Evolutionary conservation across 2,797 vertebrate genomes (phyloP).

Genomic region (Novumbra hubbsi): DNA sequence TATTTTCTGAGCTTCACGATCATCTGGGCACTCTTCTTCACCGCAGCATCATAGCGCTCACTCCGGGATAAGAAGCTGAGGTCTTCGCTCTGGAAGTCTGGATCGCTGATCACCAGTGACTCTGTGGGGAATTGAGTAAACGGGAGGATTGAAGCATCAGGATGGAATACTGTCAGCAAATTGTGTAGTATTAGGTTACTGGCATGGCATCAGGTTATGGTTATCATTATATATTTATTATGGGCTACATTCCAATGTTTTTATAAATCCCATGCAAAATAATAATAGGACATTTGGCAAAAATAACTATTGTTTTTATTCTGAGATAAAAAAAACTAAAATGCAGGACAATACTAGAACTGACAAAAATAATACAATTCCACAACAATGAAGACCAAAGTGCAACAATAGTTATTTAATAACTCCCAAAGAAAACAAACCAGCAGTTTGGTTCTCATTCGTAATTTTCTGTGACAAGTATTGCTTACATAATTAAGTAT

Average conservation of each 20-base stretch:
- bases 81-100: constrained; percentile 87
- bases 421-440: too few relatives aligned
- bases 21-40: constrained; percentile 89
- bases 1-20: constrained; percentile 87
- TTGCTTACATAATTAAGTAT: background rate
- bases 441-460: too few relatives aligned
- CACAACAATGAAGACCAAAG: too few relatives aligned
- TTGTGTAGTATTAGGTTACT: background rate
- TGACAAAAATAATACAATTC: too few relatives aligned
- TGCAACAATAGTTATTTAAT: too few relatives aligned
- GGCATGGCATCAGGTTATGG: background rate
- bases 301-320: too few relatives aligned
- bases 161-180: background rate
- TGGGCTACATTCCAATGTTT: background rate
- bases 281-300: background rate
- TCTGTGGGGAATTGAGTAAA: constrained; percentile 61
- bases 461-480: background rate
- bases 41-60: constrained; percentile 88
- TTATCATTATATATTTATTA: background rate
- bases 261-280: background rate
- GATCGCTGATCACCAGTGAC: constrained; percentile 83
- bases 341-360: too few relatives aligned
- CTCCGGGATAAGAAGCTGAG: constrained; percentile 91
- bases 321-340: too few relatives aligned
- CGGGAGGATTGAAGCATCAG: background rate